Percentiles rank a stretch among this genome's conserved stretches.
Evolutionary conservation across 2,888 invertebrate species (phyloP).

Genomic region (Sylvicola fuscatus): DNA sequence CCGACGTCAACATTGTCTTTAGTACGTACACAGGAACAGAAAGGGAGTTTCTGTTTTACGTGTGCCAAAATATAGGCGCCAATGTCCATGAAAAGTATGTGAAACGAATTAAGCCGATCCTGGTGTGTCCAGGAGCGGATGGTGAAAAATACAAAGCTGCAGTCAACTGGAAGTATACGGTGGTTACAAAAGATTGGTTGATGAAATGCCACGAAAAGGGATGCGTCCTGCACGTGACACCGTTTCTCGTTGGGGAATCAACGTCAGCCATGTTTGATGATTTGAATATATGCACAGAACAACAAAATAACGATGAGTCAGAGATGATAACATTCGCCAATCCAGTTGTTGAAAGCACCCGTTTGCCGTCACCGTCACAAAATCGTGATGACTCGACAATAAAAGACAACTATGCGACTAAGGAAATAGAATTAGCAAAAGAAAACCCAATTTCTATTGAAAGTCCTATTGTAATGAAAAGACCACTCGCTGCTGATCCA

Average conservation of each 20-base stretch:
- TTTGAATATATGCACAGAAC: background rate
- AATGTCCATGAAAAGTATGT: slow-evolving; percentile 44
- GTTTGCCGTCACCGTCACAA: too few relatives aligned
- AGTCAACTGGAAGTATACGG: slow-evolving; percentile 52
- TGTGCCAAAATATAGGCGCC: slow-evolving; percentile 55
- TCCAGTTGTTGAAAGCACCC: too few relatives aligned
- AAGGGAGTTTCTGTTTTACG: slow-evolving; percentile 45
- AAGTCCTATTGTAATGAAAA: too few relatives aligned
- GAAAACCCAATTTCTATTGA: too few relatives aligned
- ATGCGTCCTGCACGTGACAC: slow-evolving; percentile 21
- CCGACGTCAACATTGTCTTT: slow-evolving; percentile 45
- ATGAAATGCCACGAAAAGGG: slow-evolving; percentile 31
- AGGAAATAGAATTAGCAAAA: too few relatives aligned
- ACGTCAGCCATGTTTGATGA: background rate
- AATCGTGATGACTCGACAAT: too few relatives aligned
- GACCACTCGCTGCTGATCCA: too few relatives aligned
- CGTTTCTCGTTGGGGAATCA: slow-evolving; percentile 24
- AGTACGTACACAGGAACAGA: slow-evolving; percentile 58
- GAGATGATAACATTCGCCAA: too few relatives aligned
- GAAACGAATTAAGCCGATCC: slow-evolving; percentile 54
- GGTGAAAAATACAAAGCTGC: slow-evolving; percentile 73
- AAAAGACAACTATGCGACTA: too few relatives aligned
- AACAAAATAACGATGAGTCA: slow-evolving; percentile 1
- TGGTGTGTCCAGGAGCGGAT: slow-evolving; percentile 47
- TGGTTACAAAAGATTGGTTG: slow-evolving; percentile 41